Percentiles rank a stretch among this genome's conserved stretches.
Evolutionary conservation across 1,140 invertebrate genomes (phyloP).

Genomic region (Euschistus heros): DNA sequence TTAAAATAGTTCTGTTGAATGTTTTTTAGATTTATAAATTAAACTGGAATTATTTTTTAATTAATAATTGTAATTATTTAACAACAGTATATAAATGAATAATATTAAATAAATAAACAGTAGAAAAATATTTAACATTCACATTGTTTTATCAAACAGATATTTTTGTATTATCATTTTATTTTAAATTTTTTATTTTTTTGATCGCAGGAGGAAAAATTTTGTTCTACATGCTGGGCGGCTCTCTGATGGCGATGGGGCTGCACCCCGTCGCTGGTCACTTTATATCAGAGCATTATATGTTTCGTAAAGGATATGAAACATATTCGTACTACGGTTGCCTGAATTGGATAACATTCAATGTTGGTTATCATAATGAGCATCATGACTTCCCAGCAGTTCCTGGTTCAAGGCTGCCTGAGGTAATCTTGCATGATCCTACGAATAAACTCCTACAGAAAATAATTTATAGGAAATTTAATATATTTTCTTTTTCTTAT

Average conservation of each 20-base stretch:
- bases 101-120: too few species aligned
- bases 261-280: constrained; percentile 96
- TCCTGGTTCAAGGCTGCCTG: constrained; percentile 79
- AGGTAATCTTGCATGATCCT: constrained; percentile 44
- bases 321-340: constrained; percentile 98
- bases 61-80: too few species aligned
- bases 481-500: too few species aligned
- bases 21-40: too few species aligned
- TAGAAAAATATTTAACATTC: too few species aligned
- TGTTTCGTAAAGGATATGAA: constrained; percentile 94
- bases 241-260: constrained; percentile 89
- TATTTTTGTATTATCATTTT: too few species aligned
- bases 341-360: constrained; percentile 96
- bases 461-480: too few species aligned
- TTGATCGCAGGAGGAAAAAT: constrained; percentile 57
- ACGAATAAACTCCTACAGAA: too few species aligned
- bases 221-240: constrained; percentile 72
- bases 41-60: too few species aligned
- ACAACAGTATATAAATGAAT: too few species aligned
- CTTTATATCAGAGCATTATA: constrained; percentile 98
- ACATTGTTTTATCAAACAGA: too few species aligned
- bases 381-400: constrained; percentile 97
- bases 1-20: too few species aligned
- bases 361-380: constrained; percentile 91
- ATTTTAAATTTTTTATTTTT: not conserved